Percentiles rank a stretch among this genome's conserved stretches.
Conservation (phyloP, 2,888 invertebrate species). For the Agriopis leucophaearia region DNA sequence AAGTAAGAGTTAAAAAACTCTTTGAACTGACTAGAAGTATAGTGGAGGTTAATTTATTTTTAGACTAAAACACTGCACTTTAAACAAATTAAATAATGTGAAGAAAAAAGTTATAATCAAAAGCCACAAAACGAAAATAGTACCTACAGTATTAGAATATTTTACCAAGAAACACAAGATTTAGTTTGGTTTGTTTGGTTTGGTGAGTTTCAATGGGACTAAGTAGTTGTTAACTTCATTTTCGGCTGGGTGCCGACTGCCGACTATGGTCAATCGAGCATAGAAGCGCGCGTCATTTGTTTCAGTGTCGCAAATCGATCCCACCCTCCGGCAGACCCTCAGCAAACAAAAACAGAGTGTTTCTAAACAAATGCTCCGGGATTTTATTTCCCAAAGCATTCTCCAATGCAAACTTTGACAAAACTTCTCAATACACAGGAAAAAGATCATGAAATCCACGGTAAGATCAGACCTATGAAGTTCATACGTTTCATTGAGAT, state of each 20-base stretch:
- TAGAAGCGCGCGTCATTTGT: conserved; percentile 72
- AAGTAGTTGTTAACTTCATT: conserved; percentile 48
- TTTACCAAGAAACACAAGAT: no score
- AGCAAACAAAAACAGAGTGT: conserved; percentile 74
- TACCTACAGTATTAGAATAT: no score
- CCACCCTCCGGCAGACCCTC: conserved; percentile 59
- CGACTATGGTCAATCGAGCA: conserved; percentile 65
- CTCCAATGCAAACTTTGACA: conserved; percentile 19
- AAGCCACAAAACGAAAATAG: no score
- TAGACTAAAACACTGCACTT: no score
- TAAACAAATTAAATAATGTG: no score
- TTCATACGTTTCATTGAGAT: conserved; percentile 1
- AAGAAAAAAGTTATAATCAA: no score
- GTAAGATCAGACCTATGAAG: neutral
- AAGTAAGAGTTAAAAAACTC: no score
- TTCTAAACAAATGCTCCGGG: conserved; percentile 63
- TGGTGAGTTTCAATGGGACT: neutral
- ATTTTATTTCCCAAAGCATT: conserved; percentile 46
- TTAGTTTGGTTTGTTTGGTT: no score
- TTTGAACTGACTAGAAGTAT: no score
- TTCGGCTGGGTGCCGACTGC: conserved; percentile 45
- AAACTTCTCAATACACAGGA: conserved; percentile 7
- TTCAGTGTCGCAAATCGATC: conserved; percentile 73
- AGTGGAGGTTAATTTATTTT: no score
- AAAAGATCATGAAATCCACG: conserved; percentile 5